These are phyloP conservation scores for Crax fasciolata DNA, from an alignment of 2,797 vertebrate species.

Conservation along the genomic window DNA sequence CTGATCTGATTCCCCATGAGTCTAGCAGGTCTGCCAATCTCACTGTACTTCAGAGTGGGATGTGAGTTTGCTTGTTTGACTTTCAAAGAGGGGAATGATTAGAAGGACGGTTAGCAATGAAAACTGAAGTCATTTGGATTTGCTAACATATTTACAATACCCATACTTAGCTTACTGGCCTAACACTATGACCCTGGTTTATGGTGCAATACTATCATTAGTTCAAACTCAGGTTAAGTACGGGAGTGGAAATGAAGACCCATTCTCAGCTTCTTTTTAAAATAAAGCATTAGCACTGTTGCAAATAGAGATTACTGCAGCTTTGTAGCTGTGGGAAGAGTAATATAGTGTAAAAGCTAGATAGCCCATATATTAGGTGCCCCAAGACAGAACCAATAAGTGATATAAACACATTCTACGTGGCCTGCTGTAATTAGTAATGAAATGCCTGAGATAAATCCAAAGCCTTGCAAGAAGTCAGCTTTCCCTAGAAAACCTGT, in stretches of 20 bases:
- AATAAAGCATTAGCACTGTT: constrained; percentile 1
- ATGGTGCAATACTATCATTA: neutral
- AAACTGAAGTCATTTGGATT: neutral
- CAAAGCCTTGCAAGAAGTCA: constrained; percentile 70
- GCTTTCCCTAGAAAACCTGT: constrained; percentile 77
- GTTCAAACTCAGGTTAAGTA: neutral
- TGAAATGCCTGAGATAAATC: constrained; percentile 68
- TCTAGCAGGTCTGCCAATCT: neutral
- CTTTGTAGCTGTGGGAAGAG: constrained; percentile 47
- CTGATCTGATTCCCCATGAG: neutral
- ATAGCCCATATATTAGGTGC: constrained; percentile 41
- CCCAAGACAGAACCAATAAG: constrained; percentile 55
- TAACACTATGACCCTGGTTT: neutral
- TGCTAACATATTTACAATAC: neutral
- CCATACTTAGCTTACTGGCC: neutral
- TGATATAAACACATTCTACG: constrained; percentile 44
- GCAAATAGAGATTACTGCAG: neutral
- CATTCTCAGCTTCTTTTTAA: neutral
- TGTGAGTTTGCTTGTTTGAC: neutral
- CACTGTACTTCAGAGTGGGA: neutral
- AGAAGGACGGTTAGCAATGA: neutral
- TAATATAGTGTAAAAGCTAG: constrained; percentile 31
- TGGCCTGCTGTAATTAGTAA: constrained; percentile 64
- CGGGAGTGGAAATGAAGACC: neutral
- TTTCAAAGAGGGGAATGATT: neutral